Evolutionary conservation across 2,113 vertebrate species (phyloP).

Genomic region (Leucopternis melanops): DNA sequence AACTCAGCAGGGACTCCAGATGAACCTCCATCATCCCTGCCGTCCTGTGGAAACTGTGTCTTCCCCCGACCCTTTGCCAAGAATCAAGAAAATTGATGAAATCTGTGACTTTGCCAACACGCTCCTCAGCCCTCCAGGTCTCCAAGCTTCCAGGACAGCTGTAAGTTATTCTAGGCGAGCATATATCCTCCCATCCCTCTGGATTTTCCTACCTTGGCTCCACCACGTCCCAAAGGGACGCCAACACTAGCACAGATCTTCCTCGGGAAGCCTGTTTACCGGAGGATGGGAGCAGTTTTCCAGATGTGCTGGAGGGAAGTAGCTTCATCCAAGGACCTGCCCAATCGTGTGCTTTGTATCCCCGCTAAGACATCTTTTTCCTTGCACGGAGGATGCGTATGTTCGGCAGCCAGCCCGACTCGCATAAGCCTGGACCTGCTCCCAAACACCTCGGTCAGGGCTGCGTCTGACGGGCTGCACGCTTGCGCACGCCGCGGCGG

Average conservation of each 20-base stretch:
- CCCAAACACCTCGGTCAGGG: slow-evolving; percentile 1
- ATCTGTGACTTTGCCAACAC: neutral
- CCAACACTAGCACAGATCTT: slow-evolving; percentile 5
- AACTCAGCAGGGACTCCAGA: neutral
- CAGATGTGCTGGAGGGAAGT: slow-evolving; percentile 53
- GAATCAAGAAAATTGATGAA: neutral
- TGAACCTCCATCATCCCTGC: neutral
- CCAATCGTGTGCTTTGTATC: neutral
- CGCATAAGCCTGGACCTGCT: slow-evolving; percentile 1
- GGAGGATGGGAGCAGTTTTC: slow-evolving; percentile 35
- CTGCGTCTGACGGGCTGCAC: neutral
- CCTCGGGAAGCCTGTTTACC: slow-evolving; percentile 55
- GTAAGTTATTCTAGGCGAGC: slow-evolving; percentile 20
- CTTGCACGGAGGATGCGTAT: neutral
- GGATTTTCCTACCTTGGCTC: slow-evolving; percentile 59
- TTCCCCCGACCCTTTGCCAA: neutral
- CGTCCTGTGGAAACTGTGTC: neutral
- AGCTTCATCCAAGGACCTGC: neutral
- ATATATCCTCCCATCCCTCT: neutral
- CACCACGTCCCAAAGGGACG: neutral
- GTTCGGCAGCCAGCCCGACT: neutral
- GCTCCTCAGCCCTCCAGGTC: neutral
- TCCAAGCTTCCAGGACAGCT: slow-evolving; percentile 32
- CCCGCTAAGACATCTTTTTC: slow-evolving; percentile 8
- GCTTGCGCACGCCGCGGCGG: neutral